Conservation (phyloP, 1,140 invertebrate species). For the Trichonephila clavata region DNA sequence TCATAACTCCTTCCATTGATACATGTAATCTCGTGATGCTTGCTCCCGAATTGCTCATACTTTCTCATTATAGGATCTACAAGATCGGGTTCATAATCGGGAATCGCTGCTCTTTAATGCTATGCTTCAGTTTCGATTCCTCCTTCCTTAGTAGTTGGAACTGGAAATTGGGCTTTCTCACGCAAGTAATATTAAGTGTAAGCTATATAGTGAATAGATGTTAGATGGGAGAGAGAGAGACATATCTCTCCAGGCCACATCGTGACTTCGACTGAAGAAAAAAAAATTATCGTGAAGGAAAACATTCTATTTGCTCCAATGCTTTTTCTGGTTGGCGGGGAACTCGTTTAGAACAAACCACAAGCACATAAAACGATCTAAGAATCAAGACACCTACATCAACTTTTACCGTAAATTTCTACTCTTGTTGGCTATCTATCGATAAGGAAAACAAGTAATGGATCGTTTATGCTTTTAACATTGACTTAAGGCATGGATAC, state of each 20-base stretch:
- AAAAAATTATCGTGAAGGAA: background rate
- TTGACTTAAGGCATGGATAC: slow-evolving; percentile 6
- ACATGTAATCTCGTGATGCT: background rate
- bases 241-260: slow-evolving; percentile 17
- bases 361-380: background rate
- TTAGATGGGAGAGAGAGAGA: background rate
- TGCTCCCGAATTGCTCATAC: background rate
- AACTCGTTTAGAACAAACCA: slow-evolving; percentile 21
- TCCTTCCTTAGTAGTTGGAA: background rate
- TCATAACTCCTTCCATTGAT: background rate
- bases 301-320: slow-evolving; percentile 1
- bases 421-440: slow-evolving; percentile 1
- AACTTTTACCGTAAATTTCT: slow-evolving; percentile 15
- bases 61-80: background rate
- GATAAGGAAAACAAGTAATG: slow-evolving; percentile 28
- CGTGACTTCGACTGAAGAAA: background rate
- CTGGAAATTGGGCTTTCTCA: slow-evolving; percentile 16
- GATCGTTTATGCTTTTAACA: slow-evolving; percentile 24
- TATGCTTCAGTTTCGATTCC: background rate
- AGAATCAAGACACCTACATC: slow-evolving; percentile 30
- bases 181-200: background rate
- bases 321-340: background rate
- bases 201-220: background rate
- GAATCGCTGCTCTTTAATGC: background rate
- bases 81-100: background rate